Conservation (phyloP, 1,140 invertebrate species). For the Notospermus geniculatus region DNA sequence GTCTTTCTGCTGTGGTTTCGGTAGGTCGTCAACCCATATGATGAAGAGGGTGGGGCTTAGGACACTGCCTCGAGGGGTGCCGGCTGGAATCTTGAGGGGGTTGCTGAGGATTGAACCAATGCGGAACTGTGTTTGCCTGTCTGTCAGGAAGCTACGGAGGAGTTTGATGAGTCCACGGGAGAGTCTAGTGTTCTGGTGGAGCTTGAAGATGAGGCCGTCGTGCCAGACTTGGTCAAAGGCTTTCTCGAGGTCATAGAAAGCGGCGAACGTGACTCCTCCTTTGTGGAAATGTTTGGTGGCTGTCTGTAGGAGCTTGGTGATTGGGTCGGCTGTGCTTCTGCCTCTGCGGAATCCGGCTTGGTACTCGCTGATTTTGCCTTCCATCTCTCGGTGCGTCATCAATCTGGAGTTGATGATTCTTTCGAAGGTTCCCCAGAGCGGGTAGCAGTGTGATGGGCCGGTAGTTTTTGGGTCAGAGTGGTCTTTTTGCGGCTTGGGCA, state of each 20-base stretch:
- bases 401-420: not conserved
- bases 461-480: not conserved
- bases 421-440: not conserved
- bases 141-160: not conserved
- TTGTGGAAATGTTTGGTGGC: not conserved
- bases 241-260: slow-evolving; percentile 1
- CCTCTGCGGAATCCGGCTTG: not conserved
- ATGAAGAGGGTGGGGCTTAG: not conserved
- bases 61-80: not conserved
- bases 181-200: not conserved
- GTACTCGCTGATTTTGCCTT: not conserved
- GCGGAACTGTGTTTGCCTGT: not conserved
- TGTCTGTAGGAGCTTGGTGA: not conserved
- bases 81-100: not conserved
- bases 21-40: not conserved
- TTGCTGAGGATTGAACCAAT: not conserved
- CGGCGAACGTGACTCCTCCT: not conserved
- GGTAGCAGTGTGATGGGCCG: slow-evolving; percentile 2
- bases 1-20: too few relatives aligned
- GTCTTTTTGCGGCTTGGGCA: not conserved
- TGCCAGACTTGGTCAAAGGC: slow-evolving; percentile 6
- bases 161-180: not conserved
- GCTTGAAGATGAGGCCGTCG: not conserved
- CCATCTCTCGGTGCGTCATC: not conserved
- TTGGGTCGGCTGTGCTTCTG: not conserved